Base-by-base conservation (phyloP, 1,140 invertebrate genomes). In the Brevipalpus yothersi region DNA sequence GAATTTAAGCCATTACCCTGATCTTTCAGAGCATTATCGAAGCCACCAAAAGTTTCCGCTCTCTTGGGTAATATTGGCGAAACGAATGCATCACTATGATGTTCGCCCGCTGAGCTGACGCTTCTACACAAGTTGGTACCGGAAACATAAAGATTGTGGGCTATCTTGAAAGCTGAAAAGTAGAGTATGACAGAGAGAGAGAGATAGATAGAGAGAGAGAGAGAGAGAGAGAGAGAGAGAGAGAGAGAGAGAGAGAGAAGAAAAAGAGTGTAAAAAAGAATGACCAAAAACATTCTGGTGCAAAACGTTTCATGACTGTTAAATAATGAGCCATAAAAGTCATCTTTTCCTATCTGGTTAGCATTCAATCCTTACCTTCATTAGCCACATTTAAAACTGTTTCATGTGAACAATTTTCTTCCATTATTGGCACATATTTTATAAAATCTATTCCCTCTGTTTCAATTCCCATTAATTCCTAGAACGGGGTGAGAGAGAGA, bases 11-110 rank as follows among this genome's bases (percentile, higher is more conserved):
- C 12, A n/a, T 19, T n/a, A 4, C 13, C 7, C 8, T 40, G n/a
- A 41, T 19, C 64, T 58, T 60, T 62, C 7, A 53, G 42, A 15
- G 63, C 55, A 55, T 61, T 63, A 72, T 93, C 89, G 68, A 93
- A 93, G 2, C 89, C 90, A 11, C 86, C 86, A 73, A 93, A 94
- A 1, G 90, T 93, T 73, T 93, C 89, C 0, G 90, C 88, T 41
- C 89, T 75, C 66, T 88, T 82, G 5, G 90, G 88, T 60, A 93
- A 70, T 19, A 84, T 82, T 10, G 86, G 82, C 19, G 83, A 82
- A 47, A 82, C 77, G 67, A 85, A 88, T 10, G 80, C 78, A 10
- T 81, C 79, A 66, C 83, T 88, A 61, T 89, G 83, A 60, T 85
- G 79, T 71, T 93, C 89, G 17, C 87, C 87, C 7, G 84, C 88